A percentile compares a stretch with the other conserved stretches of the same genome.
These are phyloP conservation scores for Virgularia gustaviana DNA, from an alignment of 92 coral and sea anemone genomes.

Conservation along the genomic window DNA sequence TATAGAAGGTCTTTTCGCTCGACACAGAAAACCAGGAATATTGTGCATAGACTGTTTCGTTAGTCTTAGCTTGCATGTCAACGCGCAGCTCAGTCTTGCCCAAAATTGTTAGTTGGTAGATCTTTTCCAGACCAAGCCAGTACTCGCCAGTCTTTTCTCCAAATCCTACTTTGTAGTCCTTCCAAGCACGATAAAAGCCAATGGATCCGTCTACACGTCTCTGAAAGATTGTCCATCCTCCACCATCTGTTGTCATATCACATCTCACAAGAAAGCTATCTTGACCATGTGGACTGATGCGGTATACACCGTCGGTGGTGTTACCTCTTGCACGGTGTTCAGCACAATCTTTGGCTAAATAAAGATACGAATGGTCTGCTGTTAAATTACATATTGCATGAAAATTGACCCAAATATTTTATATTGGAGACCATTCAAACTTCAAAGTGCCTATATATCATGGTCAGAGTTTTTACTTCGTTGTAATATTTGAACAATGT, in stretches of 20 bases:
- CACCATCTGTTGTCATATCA: too few species aligned
- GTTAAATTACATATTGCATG: too few species aligned
- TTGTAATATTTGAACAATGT: too few species aligned
- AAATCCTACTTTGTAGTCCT: conserved; percentile 28
- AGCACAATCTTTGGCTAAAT: conserved; percentile 13
- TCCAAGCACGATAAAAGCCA: conserved; percentile 14
- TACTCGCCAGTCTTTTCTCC: conserved; percentile 11
- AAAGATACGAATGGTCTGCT: too few species aligned
- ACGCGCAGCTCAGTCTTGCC: conserved; percentile 8
- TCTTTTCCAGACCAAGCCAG: conserved; percentile 36
- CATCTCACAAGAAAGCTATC: conserved; percentile 17
- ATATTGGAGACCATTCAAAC: too few species aligned
- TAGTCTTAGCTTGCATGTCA: neutral
- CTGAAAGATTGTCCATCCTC: conserved; percentile 34
- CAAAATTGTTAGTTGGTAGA: conserved; percentile 9
- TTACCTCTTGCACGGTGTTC: neutral
- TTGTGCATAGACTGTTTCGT: conserved; percentile 1
- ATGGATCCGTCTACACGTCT: conserved; percentile 23
- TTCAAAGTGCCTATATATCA: too few species aligned
- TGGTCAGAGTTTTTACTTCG: too few species aligned
- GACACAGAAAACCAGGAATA: conserved; percentile 14
- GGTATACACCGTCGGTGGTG: conserved; percentile 12
- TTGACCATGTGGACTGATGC: conserved; percentile 22
- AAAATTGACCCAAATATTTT: too few species aligned
- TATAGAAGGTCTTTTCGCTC: conserved; percentile 4